phyloP scores from a whole-genome alignment of 2,888 invertebrate species.

The Pseudococcus jackbeardsleyi region DNA sequence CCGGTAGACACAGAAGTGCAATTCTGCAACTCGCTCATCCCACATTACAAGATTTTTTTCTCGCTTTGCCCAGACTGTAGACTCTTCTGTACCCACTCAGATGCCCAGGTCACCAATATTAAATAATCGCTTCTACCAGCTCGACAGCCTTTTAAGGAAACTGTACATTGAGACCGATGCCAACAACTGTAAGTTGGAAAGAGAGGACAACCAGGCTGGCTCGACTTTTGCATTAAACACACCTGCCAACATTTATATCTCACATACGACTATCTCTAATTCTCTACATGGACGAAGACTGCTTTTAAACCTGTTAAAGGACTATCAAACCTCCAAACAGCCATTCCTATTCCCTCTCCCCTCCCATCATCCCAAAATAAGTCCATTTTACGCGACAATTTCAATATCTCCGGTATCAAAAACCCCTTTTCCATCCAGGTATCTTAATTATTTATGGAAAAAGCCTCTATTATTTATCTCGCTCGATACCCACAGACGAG shows the following conservation, averaged over 20 bases:
- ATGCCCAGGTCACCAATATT: background rate
- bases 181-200: background rate
- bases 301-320: conserved; percentile 13
- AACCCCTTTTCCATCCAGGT: background rate
- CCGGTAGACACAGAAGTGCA: background rate
- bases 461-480: conserved; percentile 7
- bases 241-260: background rate
- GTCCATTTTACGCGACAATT: background rate
- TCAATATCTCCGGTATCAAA: background rate
- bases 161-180: background rate
- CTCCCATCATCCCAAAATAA: background rate
- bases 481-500: background rate
- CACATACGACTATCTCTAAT: background rate
- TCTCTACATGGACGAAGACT: background rate
- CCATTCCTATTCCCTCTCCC: background rate
- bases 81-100: background rate
- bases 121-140: background rate
- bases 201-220: background rate
- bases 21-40: background rate
- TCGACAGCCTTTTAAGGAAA: background rate
- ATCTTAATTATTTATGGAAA: background rate
- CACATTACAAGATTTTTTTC: conserved; percentile 11
- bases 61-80: background rate
- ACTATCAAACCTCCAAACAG: background rate
- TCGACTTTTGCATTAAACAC: conserved; percentile 8